Conservation (phyloP, 2,113 vertebrate genomes). For the Amphilophus citrinellus region DNA sequence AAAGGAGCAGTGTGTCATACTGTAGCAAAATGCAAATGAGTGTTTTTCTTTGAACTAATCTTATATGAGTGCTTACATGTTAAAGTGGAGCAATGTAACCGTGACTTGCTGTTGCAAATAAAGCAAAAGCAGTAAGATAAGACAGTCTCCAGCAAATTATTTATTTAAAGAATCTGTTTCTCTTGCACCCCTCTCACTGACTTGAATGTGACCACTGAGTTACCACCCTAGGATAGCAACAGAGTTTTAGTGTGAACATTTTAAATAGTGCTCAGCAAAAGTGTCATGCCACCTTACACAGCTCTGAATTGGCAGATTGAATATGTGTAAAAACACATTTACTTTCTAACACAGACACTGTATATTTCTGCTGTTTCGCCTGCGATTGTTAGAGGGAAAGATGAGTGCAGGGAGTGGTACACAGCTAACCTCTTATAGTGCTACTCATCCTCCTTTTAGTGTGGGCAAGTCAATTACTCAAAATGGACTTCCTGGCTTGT, state of each 20-base stretch:
- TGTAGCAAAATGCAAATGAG: constrained; percentile 22
- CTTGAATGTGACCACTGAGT: constrained; percentile 2
- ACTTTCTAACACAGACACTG: neutral
- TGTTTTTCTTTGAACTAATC: constrained; percentile 2
- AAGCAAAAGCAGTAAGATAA: neutral
- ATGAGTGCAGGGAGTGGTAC: neutral
- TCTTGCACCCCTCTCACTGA: neutral
- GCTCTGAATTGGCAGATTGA: neutral
- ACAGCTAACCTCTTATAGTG: neutral
- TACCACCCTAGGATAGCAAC: neutral
- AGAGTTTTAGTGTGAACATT: neutral
- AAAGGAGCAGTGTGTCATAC: constrained; percentile 17
- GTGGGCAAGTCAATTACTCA: neutral
- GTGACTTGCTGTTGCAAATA: constrained; percentile 1
- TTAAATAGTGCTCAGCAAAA: neutral
- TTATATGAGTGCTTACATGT: neutral
- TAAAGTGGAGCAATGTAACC: neutral
- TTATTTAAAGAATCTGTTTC: constrained; percentile 1
- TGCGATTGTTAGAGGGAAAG: neutral
- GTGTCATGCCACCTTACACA: neutral
- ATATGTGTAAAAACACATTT: neutral
- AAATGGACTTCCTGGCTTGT: constrained; percentile 12
- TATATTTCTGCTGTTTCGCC: neutral
- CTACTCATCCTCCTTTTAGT: constrained; percentile 1
- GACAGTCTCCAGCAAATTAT: neutral